Evolutionary conservation across 2,113 vertebrate genomes (phyloP).

Genomic region (Protobothrops flavoviridis): DNA sequence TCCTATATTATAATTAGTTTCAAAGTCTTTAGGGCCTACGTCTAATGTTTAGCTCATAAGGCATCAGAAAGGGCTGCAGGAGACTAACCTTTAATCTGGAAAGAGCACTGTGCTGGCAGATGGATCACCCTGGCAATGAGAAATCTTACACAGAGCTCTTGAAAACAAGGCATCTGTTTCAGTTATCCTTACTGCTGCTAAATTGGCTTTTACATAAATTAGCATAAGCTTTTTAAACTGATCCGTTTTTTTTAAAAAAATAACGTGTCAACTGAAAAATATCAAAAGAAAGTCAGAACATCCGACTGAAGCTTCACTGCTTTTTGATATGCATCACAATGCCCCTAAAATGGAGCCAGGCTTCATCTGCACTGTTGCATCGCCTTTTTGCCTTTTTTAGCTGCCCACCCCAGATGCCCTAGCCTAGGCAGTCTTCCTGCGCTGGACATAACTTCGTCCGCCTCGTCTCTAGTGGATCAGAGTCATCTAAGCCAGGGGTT

Average conservation of each 20-base stretch:
- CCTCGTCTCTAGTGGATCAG: background rate
- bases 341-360: background rate
- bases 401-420: background rate
- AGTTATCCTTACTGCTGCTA: background rate
- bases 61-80: background rate
- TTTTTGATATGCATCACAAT: background rate
- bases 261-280: background rate
- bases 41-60: background rate
- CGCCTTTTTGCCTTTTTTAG: background rate
- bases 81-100: background rate
- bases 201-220: background rate
- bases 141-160: background rate
- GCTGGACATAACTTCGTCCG: background rate
- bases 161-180: background rate
- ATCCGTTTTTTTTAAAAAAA: background rate
- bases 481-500: background rate
- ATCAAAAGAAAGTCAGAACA: background rate
- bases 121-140: background rate
- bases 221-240: background rate
- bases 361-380: background rate
- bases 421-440: accelerated
- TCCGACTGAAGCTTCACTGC: background rate
- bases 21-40: background rate
- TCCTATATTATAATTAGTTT: background rate
- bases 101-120: background rate